Evolutionary conservation across 2,888 invertebrate genomes (phyloP).

Genomic region (Lycia hirtaria): DNA sequence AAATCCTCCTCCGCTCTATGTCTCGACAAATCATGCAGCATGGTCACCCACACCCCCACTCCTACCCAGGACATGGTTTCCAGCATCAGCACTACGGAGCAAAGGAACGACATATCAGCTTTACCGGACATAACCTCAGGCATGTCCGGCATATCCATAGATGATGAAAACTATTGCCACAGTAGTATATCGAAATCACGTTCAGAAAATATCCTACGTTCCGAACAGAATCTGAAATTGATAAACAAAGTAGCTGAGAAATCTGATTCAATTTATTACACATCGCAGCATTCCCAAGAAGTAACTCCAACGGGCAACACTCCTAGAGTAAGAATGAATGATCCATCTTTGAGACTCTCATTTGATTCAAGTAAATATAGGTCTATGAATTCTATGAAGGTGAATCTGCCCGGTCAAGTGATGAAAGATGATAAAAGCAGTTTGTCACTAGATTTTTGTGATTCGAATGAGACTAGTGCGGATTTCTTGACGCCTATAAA

Average conservation of each 20-base stretch:
- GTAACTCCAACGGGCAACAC: conserved; percentile 74
- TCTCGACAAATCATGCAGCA: conserved; percentile 78
- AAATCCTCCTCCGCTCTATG: conserved; percentile 80
- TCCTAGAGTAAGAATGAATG: conserved; percentile 67
- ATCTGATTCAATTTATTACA: conserved; percentile 80
- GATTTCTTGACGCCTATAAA: conserved; percentile 82
- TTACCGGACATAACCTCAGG: conserved; percentile 78
- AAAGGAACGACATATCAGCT: conserved; percentile 75
- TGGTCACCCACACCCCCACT: conserved; percentile 80
- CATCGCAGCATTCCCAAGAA: conserved; percentile 80
- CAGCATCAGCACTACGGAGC: conserved; percentile 80
- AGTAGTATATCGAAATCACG: conserved; percentile 81
- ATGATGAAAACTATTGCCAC: conserved; percentile 77
- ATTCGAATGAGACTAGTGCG: conserved; percentile 81
- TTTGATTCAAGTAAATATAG: conserved; percentile 78
- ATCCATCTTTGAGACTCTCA: conserved; percentile 72
- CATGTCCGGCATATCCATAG: conserved; percentile 82
- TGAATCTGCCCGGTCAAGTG: conserved; percentile 57
- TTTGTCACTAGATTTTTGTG: conserved; percentile 77
- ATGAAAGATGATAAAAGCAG: conserved; percentile 75
- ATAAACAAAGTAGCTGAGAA: conserved; percentile 65
- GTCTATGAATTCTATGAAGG: conserved; percentile 67
- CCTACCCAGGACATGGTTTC: conserved; percentile 84
- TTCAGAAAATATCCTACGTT: conserved; percentile 78
- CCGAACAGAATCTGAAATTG: conserved; percentile 70